Conservation (phyloP, 2,797 vertebrate species). For the Sphenodon punctatus region DNA sequence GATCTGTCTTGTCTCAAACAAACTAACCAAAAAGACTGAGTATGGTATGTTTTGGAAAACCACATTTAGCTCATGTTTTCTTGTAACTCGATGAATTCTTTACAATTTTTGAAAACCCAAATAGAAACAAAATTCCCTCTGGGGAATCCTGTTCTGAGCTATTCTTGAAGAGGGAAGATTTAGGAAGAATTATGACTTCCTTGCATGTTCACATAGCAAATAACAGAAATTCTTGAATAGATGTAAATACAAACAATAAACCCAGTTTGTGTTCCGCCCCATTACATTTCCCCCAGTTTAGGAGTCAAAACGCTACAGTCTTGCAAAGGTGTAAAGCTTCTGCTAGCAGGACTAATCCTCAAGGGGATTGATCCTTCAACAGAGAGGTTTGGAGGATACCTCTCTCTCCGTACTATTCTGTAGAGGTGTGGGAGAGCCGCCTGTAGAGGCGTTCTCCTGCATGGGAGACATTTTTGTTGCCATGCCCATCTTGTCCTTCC, state of each 20-base stretch:
- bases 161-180: not conserved
- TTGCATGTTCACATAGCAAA: not conserved
- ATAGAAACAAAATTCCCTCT: constrained; percentile 19
- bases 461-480: no score
- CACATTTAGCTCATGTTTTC: constrained; percentile 15
- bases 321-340: no score
- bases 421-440: no score
- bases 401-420: no score
- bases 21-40: not conserved
- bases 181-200: not conserved
- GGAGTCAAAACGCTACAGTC: no score
- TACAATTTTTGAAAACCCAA: constrained; percentile 17
- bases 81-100: constrained; percentile 13
- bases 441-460: no score
- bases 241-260: not conserved
- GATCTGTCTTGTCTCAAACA: constrained; percentile 2
- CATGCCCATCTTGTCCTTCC: no score
- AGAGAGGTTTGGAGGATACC: no score
- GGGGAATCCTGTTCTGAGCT: constrained; percentile 21
- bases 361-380: no score
- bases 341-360: no score
- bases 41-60: constrained; percentile 21
- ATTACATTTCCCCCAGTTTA: not conserved
- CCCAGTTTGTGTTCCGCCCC: not conserved
- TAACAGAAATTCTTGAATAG: not conserved